Evolutionary conservation across 2,113 vertebrate species (phyloP).

Genomic region (Ancistrus triradiatus): DNA sequence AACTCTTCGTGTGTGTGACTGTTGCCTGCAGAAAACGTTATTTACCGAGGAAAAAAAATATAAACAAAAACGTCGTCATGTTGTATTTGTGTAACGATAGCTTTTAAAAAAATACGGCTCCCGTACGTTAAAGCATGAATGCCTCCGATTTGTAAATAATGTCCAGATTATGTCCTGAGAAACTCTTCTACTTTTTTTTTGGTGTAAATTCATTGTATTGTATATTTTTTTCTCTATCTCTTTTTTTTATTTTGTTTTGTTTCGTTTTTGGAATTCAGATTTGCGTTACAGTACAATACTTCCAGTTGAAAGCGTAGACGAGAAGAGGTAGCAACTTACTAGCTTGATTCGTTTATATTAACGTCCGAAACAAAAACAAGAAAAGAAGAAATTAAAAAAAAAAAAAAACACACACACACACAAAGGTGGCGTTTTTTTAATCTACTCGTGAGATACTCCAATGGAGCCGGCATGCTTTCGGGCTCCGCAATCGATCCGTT

Average conservation of each 20-base stretch:
- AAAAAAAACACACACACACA: no score
- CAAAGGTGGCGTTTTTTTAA: conserved; percentile 82
- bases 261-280: no score
- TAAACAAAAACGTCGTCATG: conserved; percentile 67
- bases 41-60: conserved; percentile 54
- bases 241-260: conserved; percentile 70
- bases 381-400: conserved; percentile 68
- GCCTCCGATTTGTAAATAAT: conserved; percentile 95
- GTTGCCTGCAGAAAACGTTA: conserved; percentile 80
- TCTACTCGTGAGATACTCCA: conserved; percentile 89
- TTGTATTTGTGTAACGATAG: conserved; percentile 95
- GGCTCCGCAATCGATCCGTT: conserved; percentile 80
- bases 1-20: conserved; percentile 80
- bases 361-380: no score
- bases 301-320: conserved; percentile 79
- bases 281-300: conserved; percentile 80
- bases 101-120: conserved; percentile 86
- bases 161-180: conserved; percentile 93
- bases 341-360: conserved; percentile 91
- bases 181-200: no score
- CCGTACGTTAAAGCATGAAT: conserved; percentile 88
- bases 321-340: conserved; percentile 87
- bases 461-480: conserved; percentile 91
- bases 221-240: conserved; percentile 77
- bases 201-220: conserved; percentile 88